Evolutionary conservation across 2,113 vertebrate genomes (phyloP).

Genomic region (Cromileptes altivelis): DNA sequence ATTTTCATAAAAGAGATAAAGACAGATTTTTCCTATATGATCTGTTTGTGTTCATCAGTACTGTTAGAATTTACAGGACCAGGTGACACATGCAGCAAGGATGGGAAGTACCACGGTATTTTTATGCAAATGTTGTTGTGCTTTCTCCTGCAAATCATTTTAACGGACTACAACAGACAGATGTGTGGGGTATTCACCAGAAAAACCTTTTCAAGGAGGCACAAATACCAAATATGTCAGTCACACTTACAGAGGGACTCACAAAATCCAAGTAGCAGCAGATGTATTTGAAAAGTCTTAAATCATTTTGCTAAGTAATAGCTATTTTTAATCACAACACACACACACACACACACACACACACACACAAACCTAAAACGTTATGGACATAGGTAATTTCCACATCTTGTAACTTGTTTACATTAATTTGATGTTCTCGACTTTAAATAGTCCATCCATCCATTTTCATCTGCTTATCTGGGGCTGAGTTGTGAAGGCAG

Average conservation of each 20-base stretch:
- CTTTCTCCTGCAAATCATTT: constrained; percentile 1
- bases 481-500: too few relatives aligned
- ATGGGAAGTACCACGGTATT: constrained; percentile 62
- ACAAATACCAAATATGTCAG: neutral
- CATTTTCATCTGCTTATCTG: too few relatives aligned
- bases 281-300: neutral
- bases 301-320: neutral
- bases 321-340: too few relatives aligned
- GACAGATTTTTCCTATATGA: neutral
- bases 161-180: constrained; percentile 1
- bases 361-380: too few relatives aligned
- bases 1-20: constrained; percentile 38
- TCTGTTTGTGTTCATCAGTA: neutral
- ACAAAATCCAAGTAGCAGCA: neutral
- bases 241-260: neutral
- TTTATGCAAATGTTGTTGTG: constrained; percentile 50
- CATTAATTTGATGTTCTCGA: too few relatives aligned
- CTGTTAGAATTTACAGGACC: neutral
- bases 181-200: neutral
- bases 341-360: too few relatives aligned
- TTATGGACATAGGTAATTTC: too few relatives aligned
- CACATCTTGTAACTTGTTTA: too few relatives aligned
- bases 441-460: too few relatives aligned
- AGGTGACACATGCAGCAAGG: neutral
- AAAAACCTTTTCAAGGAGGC: neutral